These are phyloP conservation scores for Cervus canadensis DNA, from an alignment of 2,113 vertebrate species.

Conservation along the genomic window DNA sequence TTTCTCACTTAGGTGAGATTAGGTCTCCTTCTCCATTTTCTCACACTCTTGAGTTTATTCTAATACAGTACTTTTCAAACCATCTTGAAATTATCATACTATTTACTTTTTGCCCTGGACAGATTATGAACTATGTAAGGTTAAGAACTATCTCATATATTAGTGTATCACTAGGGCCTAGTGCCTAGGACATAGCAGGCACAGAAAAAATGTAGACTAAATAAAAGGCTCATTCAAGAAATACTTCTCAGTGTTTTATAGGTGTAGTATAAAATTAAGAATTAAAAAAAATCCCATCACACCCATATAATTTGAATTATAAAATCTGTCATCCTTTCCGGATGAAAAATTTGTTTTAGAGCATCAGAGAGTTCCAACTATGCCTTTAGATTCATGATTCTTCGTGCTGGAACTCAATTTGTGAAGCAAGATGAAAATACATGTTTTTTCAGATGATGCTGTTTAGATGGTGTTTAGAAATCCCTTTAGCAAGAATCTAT, in stretches of 20 bases:
- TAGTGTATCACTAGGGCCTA: neutral
- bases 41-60: neutral
- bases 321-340: neutral
- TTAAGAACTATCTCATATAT: neutral
- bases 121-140: neutral
- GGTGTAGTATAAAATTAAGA: neutral
- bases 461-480: neutral
- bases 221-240: neutral
- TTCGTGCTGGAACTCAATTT: neutral
- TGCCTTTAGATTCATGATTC: neutral
- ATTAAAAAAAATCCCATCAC: neutral
- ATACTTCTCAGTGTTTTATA: neutral
- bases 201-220: neutral
- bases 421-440: neutral
- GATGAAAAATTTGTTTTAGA: neutral
- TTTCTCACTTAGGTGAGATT: too few relatives aligned
- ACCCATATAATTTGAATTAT: neutral
- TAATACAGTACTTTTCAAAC: neutral
- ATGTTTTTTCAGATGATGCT: neutral
- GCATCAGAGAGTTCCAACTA: neutral
- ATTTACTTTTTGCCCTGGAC: neutral
- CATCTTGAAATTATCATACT: neutral
- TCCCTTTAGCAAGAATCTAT: neutral
- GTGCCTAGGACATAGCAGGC: neutral
- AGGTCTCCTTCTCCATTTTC: neutral